Evolutionary conservation across 2,797 vertebrate species (phyloP).

Genomic region (Coluber constrictor): DNA sequence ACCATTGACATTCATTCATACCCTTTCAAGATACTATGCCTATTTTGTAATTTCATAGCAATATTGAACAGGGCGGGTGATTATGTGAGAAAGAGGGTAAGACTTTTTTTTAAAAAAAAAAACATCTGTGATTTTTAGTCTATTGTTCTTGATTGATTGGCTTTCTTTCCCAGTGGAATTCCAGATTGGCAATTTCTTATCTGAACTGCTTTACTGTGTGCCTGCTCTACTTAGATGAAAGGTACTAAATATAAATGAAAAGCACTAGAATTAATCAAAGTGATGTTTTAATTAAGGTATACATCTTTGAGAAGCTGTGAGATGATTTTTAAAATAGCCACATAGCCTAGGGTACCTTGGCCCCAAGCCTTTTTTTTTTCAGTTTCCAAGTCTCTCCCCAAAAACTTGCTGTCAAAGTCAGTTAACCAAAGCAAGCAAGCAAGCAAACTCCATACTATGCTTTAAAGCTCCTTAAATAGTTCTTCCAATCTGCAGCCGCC

Average conservation of each 20-base stretch:
- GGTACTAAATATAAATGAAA: constrained; percentile 9
- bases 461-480: not conserved
- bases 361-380: not conserved
- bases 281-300: constrained; percentile 11
- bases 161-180: constrained; percentile 16
- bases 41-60: not conserved
- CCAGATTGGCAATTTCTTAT: constrained; percentile 21
- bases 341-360: not conserved
- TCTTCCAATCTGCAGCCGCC: not conserved
- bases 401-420: not conserved
- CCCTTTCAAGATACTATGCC: not conserved
- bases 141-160: constrained; percentile 4
- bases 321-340: not conserved
- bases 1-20: not conserved
- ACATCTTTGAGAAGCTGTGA: not conserved
- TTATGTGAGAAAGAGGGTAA: not conserved
- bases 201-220: not conserved
- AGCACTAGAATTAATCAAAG: not conserved
- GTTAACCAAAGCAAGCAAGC: not conserved
- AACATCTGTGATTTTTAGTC: not conserved
- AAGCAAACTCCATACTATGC: not conserved
- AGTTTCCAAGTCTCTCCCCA: not conserved
- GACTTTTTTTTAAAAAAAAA: not conserved
- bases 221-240: not conserved
- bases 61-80: not conserved